phyloP scores from a whole-genome alignment of 2,888 invertebrate species.

The Acrocera orbiculus region DNA sequence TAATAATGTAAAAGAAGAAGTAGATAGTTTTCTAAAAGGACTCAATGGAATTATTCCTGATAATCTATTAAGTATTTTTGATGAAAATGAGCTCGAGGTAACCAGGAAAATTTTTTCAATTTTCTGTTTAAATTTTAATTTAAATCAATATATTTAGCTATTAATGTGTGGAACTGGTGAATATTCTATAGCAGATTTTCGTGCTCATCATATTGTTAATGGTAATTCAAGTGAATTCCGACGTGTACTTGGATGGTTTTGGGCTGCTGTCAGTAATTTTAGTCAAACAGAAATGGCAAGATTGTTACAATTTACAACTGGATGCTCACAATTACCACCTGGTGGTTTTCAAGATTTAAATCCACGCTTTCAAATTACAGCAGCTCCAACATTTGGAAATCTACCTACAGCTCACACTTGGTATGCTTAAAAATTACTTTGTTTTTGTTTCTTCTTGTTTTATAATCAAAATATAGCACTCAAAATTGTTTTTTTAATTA shows the following conservation, averaged over 20 bases:
- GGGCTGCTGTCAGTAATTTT: constrained; percentile 77
- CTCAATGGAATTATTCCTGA: constrained; percentile 83
- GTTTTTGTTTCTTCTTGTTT: constrained; percentile 16
- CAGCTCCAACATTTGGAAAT: constrained; percentile 76
- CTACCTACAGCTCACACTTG: constrained; percentile 90
- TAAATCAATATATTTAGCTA: constrained; percentile 39
- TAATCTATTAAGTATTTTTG: constrained; percentile 83
- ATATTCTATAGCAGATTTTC: constrained; percentile 78
- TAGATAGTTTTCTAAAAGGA: constrained; percentile 77
- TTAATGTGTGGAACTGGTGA: constrained; percentile 86
- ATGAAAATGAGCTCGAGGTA: constrained; percentile 91
- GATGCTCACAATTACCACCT: constrained; percentile 79
- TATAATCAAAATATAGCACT: constrained; percentile 2
- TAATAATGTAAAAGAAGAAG: constrained; percentile 62
- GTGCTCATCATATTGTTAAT: constrained; percentile 70
- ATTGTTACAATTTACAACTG: constrained; percentile 81
- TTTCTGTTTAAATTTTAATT: constrained; percentile 9
- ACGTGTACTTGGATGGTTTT: constrained; percentile 75
- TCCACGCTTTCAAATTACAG: constrained; percentile 83
- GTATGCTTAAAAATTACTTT: constrained; percentile 30
- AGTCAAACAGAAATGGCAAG: constrained; percentile 85
- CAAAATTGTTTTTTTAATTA: too few relatives aligned
- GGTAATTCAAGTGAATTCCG: constrained; percentile 68
- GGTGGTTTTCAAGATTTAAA: constrained; percentile 80
- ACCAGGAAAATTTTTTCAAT: constrained; percentile 9